Base-by-base conservation (phyloP, 2,113 vertebrate species). In the Brachypodius melanocephalos region DNA sequence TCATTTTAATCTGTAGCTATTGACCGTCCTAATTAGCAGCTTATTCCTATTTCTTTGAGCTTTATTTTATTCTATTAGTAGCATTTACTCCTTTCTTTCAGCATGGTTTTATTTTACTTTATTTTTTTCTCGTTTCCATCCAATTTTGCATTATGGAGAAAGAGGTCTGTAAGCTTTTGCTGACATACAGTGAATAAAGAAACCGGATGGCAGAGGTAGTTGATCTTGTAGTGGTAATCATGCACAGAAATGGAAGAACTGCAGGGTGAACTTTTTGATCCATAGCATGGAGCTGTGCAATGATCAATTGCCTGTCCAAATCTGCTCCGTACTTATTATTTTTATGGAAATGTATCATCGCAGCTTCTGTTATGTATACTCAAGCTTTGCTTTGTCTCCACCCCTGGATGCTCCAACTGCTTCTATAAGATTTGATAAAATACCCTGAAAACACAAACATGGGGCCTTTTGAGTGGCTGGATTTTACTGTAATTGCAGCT, bases 261-360 rank as follows among this genome's bases (percentile, higher is more conserved):
- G 78, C 86, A 52, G 46, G 69, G 76, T 84, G 93, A 48, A 78
- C 32, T 84, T 61, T 93, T 95, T 97, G 96, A 97, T 97, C 90
- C 95, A 90, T 93, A 93, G 88, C 86, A 46, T 76, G 65, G 66
- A 79, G 61, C 76, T 95, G 51, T 85, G 78, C 61, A 59, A 45
- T 98, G 96, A 97, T 97, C 97, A 97, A 91, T 95, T 97, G 94
- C 96, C 93, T 96, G 92, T 97, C 94, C 71, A 83, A 87, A 52
- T 89, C 89, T 78, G 61, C 54, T 94, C 82, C 0, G 3, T 74
- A 86, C 86, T 96, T 97, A 93, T 73, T 97, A 96, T 97, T 97
- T 98, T 97, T 96, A 96, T 96, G 94, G 85, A 97, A 97, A 97
- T 97, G 91, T 74, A 84, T 94, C 95, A 71, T 93, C 88, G 34